phyloP scores from a whole-genome alignment of 2,888 invertebrate genomes.

The Cotesia congregata region DNA sequence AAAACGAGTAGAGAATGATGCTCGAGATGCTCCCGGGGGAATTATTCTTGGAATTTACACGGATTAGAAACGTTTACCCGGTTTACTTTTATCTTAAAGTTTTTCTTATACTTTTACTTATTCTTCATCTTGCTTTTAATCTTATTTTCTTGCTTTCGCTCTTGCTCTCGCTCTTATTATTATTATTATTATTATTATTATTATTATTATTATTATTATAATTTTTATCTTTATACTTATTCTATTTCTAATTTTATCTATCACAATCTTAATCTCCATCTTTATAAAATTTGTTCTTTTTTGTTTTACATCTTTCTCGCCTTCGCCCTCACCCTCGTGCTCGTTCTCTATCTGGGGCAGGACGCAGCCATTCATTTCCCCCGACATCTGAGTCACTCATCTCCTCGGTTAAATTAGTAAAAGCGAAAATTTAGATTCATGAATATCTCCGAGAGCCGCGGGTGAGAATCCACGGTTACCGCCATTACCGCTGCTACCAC shows the following conservation, averaged over 20 bases:
- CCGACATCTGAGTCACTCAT: conserved; percentile 45
- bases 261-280: conserved; percentile 21
- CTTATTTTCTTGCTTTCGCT: not conserved
- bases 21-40: conserved; percentile 19
- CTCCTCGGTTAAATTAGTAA: conserved; percentile 47
- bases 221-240: not conserved
- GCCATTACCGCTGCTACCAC: not conserved
- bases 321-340: not conserved
- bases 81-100: conserved; percentile 9
- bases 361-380: conserved; percentile 38
- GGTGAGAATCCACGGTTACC: conserved; percentile 34
- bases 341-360: not conserved
- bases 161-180: not conserved
- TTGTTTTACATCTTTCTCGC: conserved; percentile 8
- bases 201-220: not conserved
- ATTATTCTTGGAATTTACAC: conserved; percentile 39
- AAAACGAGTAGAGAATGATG: not conserved
- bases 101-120: not conserved
- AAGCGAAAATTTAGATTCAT: conserved; percentile 50
- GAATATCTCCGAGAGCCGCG: conserved; percentile 41
- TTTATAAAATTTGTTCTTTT: conserved; percentile 37
- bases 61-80: conserved; percentile 37
- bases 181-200: not conserved
- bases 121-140: conserved; percentile 19
- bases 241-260: conserved; percentile 18